Evolutionary conservation across 2,888 invertebrate species (phyloP), one percentile per base, ranked within the genome.

Genomic region (Strigamia maritima): DNA sequence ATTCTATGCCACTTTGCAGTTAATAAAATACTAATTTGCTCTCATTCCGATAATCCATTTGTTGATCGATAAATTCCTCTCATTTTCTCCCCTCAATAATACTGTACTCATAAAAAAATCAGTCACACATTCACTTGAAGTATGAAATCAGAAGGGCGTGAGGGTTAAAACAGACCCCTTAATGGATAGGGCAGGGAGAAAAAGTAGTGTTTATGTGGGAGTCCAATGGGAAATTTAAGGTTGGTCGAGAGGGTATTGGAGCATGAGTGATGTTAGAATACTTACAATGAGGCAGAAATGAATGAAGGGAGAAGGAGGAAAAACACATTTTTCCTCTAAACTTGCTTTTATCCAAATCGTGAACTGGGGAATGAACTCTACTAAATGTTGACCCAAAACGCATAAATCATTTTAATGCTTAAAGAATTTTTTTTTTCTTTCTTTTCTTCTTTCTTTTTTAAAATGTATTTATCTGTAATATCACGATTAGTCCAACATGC

Each of bases 221-320:
- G 65, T 65, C 65, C 65, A 65, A 65, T 65, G 65, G 65, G 65
- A 65, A 65, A 65, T 65, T 65, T 65, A 65, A 26, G 24, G 65
- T 65, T 26, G 26, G 65, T 65, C 65, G 65, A 65, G 26, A 26
- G 65, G 65, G 65, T 65, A 26, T 65, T 65, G 65, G 26, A 65
- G 65, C 65, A 65, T 65, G 65, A 65, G 26, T 26, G 65, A 65
- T 65, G 65, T 26, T 65, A 26, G 65, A 65, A 65, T 65, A 26
- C 65, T 65, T 65, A 65, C 65, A 65, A 65, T 26, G 65, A 65
- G 65, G 65, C 65, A 65, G 65, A 65, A 65, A 65, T 65, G 65
- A 65, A 65, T 65, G 65, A 65, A 65, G 65, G 65, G 60, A 24
- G 16, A 65, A 19, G 24, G 65, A 65, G 26, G 26, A 65, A 65